Evolutionary conservation across 2,888 invertebrate genomes (phyloP).

Genomic region (Junonia oenone): DNA sequence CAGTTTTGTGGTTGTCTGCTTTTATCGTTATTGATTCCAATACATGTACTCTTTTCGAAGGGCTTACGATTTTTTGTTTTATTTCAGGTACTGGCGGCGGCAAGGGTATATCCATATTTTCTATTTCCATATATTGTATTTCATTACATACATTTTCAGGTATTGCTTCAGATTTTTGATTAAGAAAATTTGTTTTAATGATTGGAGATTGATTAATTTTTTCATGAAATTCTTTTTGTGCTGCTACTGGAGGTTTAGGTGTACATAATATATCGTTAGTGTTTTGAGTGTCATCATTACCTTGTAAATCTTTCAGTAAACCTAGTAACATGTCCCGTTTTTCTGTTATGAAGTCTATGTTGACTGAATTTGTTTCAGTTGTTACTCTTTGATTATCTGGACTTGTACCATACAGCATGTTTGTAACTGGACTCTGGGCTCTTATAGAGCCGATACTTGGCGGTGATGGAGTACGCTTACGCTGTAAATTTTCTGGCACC

Average conservation of each 20-base stretch:
- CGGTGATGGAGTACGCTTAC: slow-evolving; percentile 32
- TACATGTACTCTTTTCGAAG: slow-evolving; percentile 55
- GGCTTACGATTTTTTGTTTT: slow-evolving; percentile 40
- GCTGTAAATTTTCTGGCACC: slow-evolving; percentile 9
- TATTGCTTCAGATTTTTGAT: slow-evolving; percentile 32
- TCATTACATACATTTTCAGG: slow-evolving; percentile 45
- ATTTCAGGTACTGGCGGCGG: slow-evolving; percentile 18
- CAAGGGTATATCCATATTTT: slow-evolving; percentile 17
- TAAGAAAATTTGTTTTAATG: slow-evolving; percentile 6
- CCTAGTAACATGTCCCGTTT: slow-evolving; percentile 52
- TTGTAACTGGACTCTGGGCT: slow-evolving; percentile 44
- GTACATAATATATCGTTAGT: slow-evolving; percentile 34
- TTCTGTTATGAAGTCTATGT: slow-evolving; percentile 42
- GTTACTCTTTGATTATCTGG: slow-evolving; percentile 26
- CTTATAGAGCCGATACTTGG: slow-evolving; percentile 31
- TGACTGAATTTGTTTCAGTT: slow-evolving; percentile 33
- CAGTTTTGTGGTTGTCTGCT: slow-evolving; percentile 29
- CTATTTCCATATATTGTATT: slow-evolving; percentile 38
- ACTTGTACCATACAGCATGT: slow-evolving; percentile 42
- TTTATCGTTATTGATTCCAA: slow-evolving; percentile 58
- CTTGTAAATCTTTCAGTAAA: slow-evolving; percentile 50
- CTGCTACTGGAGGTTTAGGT: slow-evolving; percentile 4
- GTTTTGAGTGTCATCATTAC: slow-evolving; percentile 34
- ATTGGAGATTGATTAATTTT: slow-evolving; percentile 21
- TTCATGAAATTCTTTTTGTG: slow-evolving; percentile 15